Percentiles rank a stretch among this genome's conserved stretches.
These are phyloP conservation scores for Acanthaster planci DNA, from an alignment of 35 echinoderm and acorn worm species.

Conservation along the genomic window DNA sequence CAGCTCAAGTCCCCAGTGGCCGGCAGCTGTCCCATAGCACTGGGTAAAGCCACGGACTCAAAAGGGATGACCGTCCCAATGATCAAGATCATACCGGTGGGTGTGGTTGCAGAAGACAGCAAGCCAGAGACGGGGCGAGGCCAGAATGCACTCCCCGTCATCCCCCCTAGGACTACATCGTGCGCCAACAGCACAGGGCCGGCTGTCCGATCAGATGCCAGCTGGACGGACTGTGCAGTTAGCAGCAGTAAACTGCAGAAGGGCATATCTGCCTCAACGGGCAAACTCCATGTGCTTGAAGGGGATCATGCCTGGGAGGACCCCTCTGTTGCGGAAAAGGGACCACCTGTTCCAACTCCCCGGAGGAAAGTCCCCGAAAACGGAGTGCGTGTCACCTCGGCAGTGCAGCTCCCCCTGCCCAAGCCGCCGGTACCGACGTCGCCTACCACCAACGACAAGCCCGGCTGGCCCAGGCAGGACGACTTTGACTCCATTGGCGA, in stretches of 20 bases:
- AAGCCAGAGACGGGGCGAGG: not conserved
- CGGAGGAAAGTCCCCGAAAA: not conserved
- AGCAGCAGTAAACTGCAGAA: not conserved
- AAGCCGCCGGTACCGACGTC: not conserved
- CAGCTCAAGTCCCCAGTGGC: not conserved
- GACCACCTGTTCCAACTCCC: not conserved
- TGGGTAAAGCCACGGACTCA: not conserved
- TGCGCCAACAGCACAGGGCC: not conserved
- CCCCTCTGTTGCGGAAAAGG: not conserved
- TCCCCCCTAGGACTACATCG: slow-evolving; percentile 8
- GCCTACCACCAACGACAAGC: not conserved
- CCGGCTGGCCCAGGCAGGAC: not conserved
- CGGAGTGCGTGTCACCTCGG: not conserved
- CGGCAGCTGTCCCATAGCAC: not conserved
- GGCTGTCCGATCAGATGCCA: not conserved
- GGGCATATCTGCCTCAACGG: slow-evolving; percentile 8
- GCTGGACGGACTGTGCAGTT: not conserved
- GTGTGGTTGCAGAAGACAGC: not conserved
- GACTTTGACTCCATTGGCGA: not conserved
- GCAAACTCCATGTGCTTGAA: not conserved
- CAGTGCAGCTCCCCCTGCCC: slow-evolving; percentile 6
- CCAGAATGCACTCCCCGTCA: not conserved
- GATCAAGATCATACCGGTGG: not conserved
- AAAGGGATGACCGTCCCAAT: not conserved
- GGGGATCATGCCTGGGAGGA: not conserved